Evolutionary conservation across 2,113 vertebrate species (phyloP).

Genomic region (Mus spicilegus): DNA sequence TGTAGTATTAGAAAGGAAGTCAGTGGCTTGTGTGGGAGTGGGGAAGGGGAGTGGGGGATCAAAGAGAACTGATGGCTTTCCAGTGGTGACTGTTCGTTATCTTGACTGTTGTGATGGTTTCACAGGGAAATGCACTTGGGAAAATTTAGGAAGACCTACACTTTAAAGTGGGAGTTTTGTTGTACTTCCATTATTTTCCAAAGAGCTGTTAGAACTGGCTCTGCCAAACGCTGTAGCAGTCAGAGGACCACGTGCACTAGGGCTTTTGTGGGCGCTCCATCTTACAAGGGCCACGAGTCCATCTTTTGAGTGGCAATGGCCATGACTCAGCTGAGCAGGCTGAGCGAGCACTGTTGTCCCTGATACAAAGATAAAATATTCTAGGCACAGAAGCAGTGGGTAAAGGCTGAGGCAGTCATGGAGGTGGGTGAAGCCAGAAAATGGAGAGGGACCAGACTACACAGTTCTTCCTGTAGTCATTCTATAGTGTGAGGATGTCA

Average conservation of each 20-base stretch:
- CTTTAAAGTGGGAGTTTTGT: background rate
- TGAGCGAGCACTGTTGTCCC: background rate
- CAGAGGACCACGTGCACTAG: background rate
- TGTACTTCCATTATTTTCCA: background rate
- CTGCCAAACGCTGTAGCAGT: background rate
- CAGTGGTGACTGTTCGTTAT: background rate
- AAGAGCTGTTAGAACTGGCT: background rate
- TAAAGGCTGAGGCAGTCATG: background rate
- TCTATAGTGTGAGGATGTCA: background rate
- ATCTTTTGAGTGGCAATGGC: background rate
- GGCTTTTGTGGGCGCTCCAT: background rate
- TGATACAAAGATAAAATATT: background rate
- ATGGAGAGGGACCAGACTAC: background rate
- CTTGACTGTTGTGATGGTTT: background rate
- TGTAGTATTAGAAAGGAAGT: background rate
- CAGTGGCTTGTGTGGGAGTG: background rate
- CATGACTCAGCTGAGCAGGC: background rate
- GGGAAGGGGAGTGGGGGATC: too few species aligned
- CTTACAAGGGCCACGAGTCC: background rate
- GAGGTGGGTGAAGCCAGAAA: background rate
- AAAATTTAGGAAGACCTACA: background rate
- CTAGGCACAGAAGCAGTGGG: background rate
- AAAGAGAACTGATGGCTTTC: background rate
- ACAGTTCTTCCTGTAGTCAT: background rate
- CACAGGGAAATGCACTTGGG: background rate